Evolutionary conservation across 2,797 vertebrate genomes (phyloP).

Genomic region (Lates japonicus): DNA sequence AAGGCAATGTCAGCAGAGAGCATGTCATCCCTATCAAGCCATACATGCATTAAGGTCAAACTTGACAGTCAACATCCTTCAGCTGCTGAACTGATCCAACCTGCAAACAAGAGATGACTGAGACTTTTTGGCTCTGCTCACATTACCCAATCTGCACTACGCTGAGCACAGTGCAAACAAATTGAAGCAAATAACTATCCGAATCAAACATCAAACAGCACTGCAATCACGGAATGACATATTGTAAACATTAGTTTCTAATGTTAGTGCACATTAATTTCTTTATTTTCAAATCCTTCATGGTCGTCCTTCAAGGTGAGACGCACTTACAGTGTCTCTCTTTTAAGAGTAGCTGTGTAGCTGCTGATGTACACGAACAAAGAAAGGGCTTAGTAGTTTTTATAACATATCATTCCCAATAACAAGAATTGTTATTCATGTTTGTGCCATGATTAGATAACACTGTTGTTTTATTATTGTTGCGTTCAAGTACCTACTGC

Average conservation of each 20-base stretch:
- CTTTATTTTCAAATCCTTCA: neutral
- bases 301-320: neutral
- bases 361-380: slow-evolving; percentile 6
- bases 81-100: slow-evolving; percentile 47
- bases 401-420: slow-evolving; percentile 5
- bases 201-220: slow-evolving; percentile 7
- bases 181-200: slow-evolving; percentile 10
- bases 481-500: slow-evolving; percentile 38
- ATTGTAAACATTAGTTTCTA: neutral
- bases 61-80: slow-evolving; percentile 65
- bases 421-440: neutral
- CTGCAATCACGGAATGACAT: neutral
- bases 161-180: slow-evolving; percentile 9
- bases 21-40: slow-evolving; percentile 72
- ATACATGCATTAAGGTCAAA: slow-evolving; percentile 68
- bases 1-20: slow-evolving; percentile 68
- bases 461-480: slow-evolving; percentile 32
- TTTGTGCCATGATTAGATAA: slow-evolving; percentile 26
- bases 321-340: neutral
- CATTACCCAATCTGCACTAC: slow-evolving; percentile 1
- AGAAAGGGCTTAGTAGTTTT: neutral
- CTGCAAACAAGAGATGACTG: slow-evolving; percentile 59
- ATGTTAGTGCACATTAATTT: slow-evolving; percentile 14
- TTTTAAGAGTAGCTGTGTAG: neutral
- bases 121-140: slow-evolving; percentile 36